phyloP scores from a whole-genome alignment of 2,113 vertebrate genomes.

The Phalacrocorax pelagicus region DNA sequence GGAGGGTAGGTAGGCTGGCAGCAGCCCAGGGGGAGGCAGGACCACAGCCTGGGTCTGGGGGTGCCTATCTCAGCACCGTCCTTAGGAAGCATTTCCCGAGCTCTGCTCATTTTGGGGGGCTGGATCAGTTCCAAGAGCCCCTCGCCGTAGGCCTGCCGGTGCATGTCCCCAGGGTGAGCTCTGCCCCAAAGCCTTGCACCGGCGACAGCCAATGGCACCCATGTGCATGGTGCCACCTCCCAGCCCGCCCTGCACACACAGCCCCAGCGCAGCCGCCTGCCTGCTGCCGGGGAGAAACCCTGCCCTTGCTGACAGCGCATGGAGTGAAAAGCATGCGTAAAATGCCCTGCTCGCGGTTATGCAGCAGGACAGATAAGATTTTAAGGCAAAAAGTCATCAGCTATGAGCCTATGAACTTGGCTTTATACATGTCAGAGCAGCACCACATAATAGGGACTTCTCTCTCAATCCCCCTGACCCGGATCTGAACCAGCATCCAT shows the following conservation, averaged over 20 bases:
- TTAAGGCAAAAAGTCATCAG: neutral
- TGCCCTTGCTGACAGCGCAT: neutral
- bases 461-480: neutral
- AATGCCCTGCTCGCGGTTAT: neutral
- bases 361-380: neutral
- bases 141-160: neutral
- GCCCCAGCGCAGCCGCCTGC: neutral
- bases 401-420: neutral
- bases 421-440: neutral
- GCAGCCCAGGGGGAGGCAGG: neutral
- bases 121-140: neutral
- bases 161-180: neutral
- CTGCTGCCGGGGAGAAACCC: neutral
- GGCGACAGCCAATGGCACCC: fast-evolving
- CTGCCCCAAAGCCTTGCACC: neutral
- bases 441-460: neutral
- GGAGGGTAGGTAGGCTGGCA: neutral
- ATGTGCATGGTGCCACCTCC: neutral
- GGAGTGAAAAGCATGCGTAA: neutral
- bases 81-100: neutral
- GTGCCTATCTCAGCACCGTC: neutral
- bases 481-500: neutral
- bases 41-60: neutral
- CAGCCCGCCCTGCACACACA: neutral
- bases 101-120: fast-evolving